Evolutionary conservation across 2,797 vertebrate species (phyloP), one percentile per base, ranked within the genome.

Genomic region (Alca torda): DNA sequence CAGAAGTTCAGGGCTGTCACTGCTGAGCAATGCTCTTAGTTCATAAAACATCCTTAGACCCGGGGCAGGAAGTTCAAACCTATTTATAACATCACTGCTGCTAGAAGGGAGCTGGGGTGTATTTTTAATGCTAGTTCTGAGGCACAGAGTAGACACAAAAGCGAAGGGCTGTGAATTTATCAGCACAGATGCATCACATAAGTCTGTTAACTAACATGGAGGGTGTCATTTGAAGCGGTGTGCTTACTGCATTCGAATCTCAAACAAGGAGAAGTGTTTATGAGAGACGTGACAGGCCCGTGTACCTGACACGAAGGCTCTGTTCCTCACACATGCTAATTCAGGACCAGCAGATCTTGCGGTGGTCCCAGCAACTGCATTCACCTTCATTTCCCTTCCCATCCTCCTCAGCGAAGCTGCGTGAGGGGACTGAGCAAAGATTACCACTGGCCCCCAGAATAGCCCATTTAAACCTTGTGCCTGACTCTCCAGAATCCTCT

Each of bases 251-350:
- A 48, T 43, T 87, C 1, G 4, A 19, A 61, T 37, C 23, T 61
- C 43, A 53, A 18, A 23, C 9, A 28, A 57, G 37, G 11, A 2
- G 33, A 35, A 56, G 31, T 13, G 26, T 41, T 68, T 61, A 37
- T 13, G 18, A 65, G 41, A 76, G 31, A 24, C 1, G 2, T 6
- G 43, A 51, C 24, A 65, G 12, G 7, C 19, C 28, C 6, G 6
- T 2, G 6, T 13, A 16, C 11, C 11, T 81, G 63, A n/a, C 0
- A 0, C 13, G 12, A 69, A 64, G 17, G 20, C 14, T 59, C 30
- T 57, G 26, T 60, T 68, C 30, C 28, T 57, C 53, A 35, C 18
- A 28, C 4, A 5, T 20, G 6, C 9, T 56, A 4, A 10, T 6
- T 60, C 61, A 60, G 28, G 31, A 28, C 18, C 4, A 6, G 46